Conservation (phyloP, 2,797 vertebrate species). For the Chrysocyon brachyurus region DNA sequence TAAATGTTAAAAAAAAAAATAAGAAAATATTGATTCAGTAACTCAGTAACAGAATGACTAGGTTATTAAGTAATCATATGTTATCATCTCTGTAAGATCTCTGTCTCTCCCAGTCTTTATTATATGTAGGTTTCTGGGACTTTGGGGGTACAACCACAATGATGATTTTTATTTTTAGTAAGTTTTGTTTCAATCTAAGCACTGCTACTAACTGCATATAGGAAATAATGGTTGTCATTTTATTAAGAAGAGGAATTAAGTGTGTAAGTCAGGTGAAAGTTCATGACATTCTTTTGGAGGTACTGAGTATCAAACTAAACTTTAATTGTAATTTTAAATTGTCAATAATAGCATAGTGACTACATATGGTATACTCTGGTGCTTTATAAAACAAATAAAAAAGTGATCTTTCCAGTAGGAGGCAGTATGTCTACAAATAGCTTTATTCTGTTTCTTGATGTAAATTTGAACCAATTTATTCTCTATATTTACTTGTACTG, state of each 20-base stretch:
- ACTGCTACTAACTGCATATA: not conserved
- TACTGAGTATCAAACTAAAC: conserved; percentile 47
- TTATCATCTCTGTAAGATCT: not conserved
- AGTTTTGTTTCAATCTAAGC: conserved; percentile 4
- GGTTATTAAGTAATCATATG: not conserved
- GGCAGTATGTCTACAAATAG: not conserved
- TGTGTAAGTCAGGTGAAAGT: conserved; percentile 25
- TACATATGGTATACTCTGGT: not conserved
- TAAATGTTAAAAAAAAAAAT: too few species aligned
- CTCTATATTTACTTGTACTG: not conserved
- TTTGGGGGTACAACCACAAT: not conserved
- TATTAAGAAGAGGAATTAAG: conserved; percentile 35
- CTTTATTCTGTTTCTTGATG: not conserved
- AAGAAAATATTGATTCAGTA: conserved; percentile 20
- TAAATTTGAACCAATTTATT: not conserved
- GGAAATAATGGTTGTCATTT: conserved; percentile 19
- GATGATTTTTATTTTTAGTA: not conserved
- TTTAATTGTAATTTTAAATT: conserved; percentile 57
- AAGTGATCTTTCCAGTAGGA: not conserved
- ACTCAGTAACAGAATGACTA: conserved; percentile 48
- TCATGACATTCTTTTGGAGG: not conserved
- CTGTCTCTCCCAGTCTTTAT: not conserved
- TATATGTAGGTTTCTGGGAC: not conserved
- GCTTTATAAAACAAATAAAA: conserved; percentile 33
- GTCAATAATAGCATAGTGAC: not conserved